These are phyloP conservation scores for Melipona beecheii DNA, from an alignment of 2,888 invertebrate species.

Conservation along the genomic window DNA sequence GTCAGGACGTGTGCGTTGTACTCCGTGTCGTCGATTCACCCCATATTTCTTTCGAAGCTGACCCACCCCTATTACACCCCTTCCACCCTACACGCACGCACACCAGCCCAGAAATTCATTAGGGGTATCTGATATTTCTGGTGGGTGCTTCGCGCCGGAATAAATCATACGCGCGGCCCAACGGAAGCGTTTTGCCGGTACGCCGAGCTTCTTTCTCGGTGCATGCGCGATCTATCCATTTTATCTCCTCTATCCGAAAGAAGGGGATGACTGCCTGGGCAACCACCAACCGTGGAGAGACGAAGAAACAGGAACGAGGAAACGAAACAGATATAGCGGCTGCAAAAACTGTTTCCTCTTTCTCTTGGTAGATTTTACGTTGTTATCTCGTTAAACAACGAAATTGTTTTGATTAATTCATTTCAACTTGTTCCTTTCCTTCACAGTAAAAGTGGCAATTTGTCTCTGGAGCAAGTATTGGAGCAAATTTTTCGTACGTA, in stretches of 20 bases:
- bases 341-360: not conserved
- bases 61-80: not conserved
- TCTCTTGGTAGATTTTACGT: not conserved
- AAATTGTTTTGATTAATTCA: too few species aligned
- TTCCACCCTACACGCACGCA: slow-evolving; percentile 38
- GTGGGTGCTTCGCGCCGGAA: slow-evolving; percentile 81
- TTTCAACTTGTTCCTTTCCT: too few species aligned
- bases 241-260: slow-evolving; percentile 63
- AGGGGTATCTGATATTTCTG: slow-evolving; percentile 83
- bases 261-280: slow-evolving; percentile 15
- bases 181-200: slow-evolving; percentile 71
- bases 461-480: too few species aligned
- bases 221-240: slow-evolving; percentile 71
- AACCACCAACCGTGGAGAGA: not conserved
- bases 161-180: slow-evolving; percentile 77
- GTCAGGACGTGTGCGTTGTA: slow-evolving; percentile 30
- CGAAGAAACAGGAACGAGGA: slow-evolving; percentile 3
- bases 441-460: too few species aligned
- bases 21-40: slow-evolving; percentile 54
- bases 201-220: slow-evolving; percentile 67
- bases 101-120: slow-evolving; percentile 76
- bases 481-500: too few species aligned
- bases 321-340: not conserved
- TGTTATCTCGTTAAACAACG: too few species aligned
- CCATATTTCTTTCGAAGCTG: slow-evolving; percentile 61